Evolutionary conservation across 2,113 vertebrate genomes (phyloP).

Genomic region (Calyptommatus sinebrachiatus): DNA sequence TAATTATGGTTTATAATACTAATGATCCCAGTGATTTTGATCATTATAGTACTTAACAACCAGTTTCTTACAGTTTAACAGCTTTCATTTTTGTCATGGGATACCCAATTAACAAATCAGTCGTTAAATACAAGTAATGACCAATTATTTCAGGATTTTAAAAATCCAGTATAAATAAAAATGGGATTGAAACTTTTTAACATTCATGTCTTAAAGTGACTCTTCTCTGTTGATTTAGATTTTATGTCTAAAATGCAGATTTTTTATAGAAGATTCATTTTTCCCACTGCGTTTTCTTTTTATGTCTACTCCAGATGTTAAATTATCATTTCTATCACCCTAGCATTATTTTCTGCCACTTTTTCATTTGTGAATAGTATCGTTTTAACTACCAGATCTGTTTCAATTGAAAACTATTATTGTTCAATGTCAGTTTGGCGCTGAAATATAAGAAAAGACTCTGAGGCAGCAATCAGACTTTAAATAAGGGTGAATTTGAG

Average conservation of each 20-base stretch:
- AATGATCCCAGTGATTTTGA: slow-evolving; percentile 68
- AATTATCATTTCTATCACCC: slow-evolving; percentile 38
- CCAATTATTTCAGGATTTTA: slow-evolving; percentile 72
- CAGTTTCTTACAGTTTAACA: slow-evolving; percentile 65
- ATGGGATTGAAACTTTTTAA: slow-evolving; percentile 59
- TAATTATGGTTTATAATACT: slow-evolving; percentile 67
- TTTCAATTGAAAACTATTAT: not conserved
- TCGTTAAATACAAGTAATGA: slow-evolving; percentile 71
- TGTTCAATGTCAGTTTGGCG: not conserved
- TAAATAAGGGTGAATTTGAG: too few species aligned
- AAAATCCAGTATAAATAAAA: slow-evolving; percentile 73
- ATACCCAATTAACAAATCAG: slow-evolving; percentile 68
- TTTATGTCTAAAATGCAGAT: slow-evolving; percentile 30
- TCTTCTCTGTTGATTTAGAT: slow-evolving; percentile 53
- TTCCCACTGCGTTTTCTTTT: slow-evolving; percentile 46
- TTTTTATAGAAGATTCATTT: slow-evolving; percentile 50
- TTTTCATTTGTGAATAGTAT: not conserved
- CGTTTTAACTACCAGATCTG: not conserved
- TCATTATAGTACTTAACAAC: slow-evolving; percentile 71
- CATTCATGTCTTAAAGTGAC: slow-evolving; percentile 54
- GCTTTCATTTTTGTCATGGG: slow-evolving; percentile 62
- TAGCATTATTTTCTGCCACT: slow-evolving; percentile 42
- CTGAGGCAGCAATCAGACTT: too few species aligned
- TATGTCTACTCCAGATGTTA: slow-evolving; percentile 56
- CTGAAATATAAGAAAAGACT: not conserved